phyloP scores from a whole-genome alignment of 2,113 vertebrate species.

The Microcebus griseorufus region DNA sequence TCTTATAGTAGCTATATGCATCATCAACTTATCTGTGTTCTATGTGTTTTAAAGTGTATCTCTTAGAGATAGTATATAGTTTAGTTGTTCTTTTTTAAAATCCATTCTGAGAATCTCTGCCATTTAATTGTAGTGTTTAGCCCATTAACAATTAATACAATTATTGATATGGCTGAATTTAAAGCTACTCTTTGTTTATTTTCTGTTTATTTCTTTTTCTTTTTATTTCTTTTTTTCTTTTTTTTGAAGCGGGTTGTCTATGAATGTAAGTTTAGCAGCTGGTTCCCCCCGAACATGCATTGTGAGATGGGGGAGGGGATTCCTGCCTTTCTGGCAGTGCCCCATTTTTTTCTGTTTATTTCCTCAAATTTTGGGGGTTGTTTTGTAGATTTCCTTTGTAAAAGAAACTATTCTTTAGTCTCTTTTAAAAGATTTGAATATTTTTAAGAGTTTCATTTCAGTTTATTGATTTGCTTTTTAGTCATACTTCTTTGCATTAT shows the following conservation, averaged over 20 bases:
- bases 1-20: background rate
- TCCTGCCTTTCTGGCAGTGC: background rate
- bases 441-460: background rate
- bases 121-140: background rate
- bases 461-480: background rate
- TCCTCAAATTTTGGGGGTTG: background rate
- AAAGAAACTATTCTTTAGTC: background rate
- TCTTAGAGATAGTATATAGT: background rate
- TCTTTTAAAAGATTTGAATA: background rate
- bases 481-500: background rate
- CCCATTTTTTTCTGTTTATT: background rate
- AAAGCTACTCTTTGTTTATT: background rate
- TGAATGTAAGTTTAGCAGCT: too few species aligned
- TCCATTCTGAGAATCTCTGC: background rate
- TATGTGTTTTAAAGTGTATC: background rate
- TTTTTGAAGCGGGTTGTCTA: too few species aligned
- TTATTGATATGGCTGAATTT: background rate
- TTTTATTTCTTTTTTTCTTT: too few species aligned
- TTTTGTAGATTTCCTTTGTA: background rate
- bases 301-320: background rate
- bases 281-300: background rate
- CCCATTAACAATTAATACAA: background rate
- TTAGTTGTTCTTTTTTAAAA: background rate
- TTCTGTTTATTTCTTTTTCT: background rate
- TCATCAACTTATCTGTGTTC: background rate